Base-by-base conservation (phyloP, 2,888 invertebrate species). In the Drosophila cracens region DNA sequence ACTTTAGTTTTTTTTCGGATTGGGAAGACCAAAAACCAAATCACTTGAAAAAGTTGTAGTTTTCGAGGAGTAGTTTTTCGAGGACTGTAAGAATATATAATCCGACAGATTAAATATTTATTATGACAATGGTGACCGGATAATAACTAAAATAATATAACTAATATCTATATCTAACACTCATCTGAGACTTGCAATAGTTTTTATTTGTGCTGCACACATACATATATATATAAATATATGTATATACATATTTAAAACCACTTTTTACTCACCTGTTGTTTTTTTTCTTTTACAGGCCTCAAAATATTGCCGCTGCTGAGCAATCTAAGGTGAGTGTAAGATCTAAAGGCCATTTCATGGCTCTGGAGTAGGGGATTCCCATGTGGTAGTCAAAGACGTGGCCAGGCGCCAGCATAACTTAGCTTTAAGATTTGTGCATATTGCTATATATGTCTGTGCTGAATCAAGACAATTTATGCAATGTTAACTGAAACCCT, bases 221-320 rank as follows among this genome's bases (percentile, higher is more conserved):
- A 31, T 31, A 31, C 31, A 31, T 31, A 31, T 29, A 7, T 29
- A 8, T 33, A n/a, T n/a, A 38, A 10, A 36, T 2, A n/a, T n/a
- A n/a, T n/a, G 13, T 18, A 27, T 4, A 65, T 34, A 61, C 36
- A 59, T 52, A 61, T 51, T 60, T 58, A 29, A 70, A 52, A 8
- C 46, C 34, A 62, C 46, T 76, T 70, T 25, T 36, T 66, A 72
- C 83, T 68, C 70, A 46, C 33, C 56, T 62, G 54, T 63, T 61
- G 68, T 57, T 68, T 81, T 46, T 29, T 65, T 70, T 83, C 82
- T 82, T 95, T 95, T 96, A 74, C 95, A 98, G 98, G 98, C 92
- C 95, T 98, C 90, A 97, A 97, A 93, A 95, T 98, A 57, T 95
- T 98, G 89, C 97, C 98, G 91, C 96, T 97, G 89, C 94, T 98